These are phyloP conservation scores for Eueremaeus valkanovi DNA, from an alignment of 2,888 invertebrate species.

Conservation along the genomic window DNA sequence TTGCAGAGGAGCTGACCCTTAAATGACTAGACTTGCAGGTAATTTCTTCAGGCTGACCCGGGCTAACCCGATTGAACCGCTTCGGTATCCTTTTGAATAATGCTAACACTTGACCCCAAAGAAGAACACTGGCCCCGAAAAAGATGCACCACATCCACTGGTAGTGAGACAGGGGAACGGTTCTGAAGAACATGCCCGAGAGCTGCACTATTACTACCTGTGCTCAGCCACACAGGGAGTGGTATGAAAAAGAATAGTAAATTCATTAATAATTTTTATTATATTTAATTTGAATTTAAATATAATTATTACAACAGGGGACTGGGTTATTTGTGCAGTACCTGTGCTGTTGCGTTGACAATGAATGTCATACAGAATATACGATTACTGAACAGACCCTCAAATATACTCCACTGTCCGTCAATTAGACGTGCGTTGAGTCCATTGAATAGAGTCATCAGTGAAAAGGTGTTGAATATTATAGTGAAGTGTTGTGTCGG, in stretches of 20 bases:
- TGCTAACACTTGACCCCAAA: slow-evolving; percentile 97
- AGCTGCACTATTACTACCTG: slow-evolving; percentile 94
- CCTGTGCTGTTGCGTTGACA: slow-evolving; percentile 88
- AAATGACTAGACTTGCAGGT: slow-evolving; percentile 77
- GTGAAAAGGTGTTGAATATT: slow-evolving; percentile 99
- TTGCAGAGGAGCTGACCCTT: slow-evolving; percentile 73
- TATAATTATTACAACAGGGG: not conserved
- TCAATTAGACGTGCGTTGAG: slow-evolving; percentile 99
- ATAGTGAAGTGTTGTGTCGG: slow-evolving; percentile 98
- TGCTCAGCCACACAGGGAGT: not conserved
- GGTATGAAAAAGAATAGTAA: not conserved
- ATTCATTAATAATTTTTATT: too few species aligned
- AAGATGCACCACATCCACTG: slow-evolving; percentile 99
- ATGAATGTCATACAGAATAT: slow-evolving; percentile 99
- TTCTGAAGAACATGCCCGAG: slow-evolving; percentile 95
- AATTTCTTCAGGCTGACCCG: slow-evolving; percentile 84
- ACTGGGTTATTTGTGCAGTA: slow-evolving; percentile 54
- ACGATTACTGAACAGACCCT: slow-evolving; percentile 94
- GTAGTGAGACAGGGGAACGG: slow-evolving; percentile 80
- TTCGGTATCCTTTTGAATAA: slow-evolving; percentile 95
- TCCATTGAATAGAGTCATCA: slow-evolving; percentile 99
- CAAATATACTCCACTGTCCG: slow-evolving; percentile 96
- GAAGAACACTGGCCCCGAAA: slow-evolving; percentile 90
- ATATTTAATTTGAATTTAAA: too few species aligned
- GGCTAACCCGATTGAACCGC: slow-evolving; percentile 75